These are phyloP conservation scores for Chrysaora quinquecirrha DNA, from an alignment of 30 jellyfish, hydroid and myxozoan genomes.

Conservation along the genomic window DNA sequence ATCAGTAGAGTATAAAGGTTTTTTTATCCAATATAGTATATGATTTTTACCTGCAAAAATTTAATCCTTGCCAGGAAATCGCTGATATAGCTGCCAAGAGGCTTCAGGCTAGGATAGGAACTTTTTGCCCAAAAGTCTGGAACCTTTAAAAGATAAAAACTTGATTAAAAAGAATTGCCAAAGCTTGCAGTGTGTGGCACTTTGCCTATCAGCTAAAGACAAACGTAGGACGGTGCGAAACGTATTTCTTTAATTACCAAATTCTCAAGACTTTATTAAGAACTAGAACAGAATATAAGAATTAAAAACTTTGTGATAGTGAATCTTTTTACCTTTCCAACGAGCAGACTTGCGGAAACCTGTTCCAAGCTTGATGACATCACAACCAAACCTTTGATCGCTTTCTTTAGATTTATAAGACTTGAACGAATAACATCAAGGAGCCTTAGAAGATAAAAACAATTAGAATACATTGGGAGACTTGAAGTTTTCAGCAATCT, in stretches of 20 bases:
- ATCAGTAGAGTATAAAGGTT: too few relatives aligned
- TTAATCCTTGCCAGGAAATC: slow-evolving; percentile 92
- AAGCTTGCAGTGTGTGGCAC: neutral
- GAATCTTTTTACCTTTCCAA: slow-evolving; percentile 99
- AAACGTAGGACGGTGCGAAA: too few relatives aligned
- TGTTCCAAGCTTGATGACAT: slow-evolving; percentile 96
- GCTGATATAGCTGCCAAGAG: slow-evolving; percentile 93
- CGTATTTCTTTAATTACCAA: too few relatives aligned
- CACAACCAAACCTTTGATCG: slow-evolving; percentile 94
- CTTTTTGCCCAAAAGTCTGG: slow-evolving; percentile 98
- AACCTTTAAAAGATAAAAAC: slow-evolving; percentile 58
- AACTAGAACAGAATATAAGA: too few relatives aligned
- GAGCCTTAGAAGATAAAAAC: too few relatives aligned
- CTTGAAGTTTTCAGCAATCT: too few relatives aligned
- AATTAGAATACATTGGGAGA: too few relatives aligned
- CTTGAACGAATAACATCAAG: slow-evolving; percentile 94
- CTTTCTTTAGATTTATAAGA: slow-evolving; percentile 86
- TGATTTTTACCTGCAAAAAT: slow-evolving; percentile 94
- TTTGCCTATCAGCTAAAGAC: too few relatives aligned
- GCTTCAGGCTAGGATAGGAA: slow-evolving; percentile 97
- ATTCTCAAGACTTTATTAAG: too few relatives aligned
- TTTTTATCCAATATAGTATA: too few relatives aligned
- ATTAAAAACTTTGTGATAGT: too few relatives aligned
- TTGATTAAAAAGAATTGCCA: neutral
- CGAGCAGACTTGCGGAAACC: slow-evolving; percentile 86